A percentile compares a stretch with the other conserved stretches of the same genome.
Conservation (phyloP, 2,113 vertebrate species). For the Corydoras sp. region DNA sequence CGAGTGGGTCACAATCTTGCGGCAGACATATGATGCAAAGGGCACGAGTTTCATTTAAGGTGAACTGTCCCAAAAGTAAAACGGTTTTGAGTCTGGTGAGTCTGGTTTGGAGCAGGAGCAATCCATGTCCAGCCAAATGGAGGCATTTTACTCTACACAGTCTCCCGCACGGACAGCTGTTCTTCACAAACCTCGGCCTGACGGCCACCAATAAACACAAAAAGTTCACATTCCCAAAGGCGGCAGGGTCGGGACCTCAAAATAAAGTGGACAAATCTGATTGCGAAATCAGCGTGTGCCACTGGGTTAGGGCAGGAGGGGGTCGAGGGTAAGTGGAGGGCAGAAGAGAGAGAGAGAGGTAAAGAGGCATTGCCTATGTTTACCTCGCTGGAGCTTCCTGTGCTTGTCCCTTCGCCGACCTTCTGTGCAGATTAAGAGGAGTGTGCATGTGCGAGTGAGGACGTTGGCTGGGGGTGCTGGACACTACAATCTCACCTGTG, state of each 20-base stretch:
- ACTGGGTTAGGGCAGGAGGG: constrained; percentile 17
- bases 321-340: constrained; percentile 57
- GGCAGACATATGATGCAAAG: constrained; percentile 19
- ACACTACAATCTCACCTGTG: constrained; percentile 23
- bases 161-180: constrained; percentile 39
- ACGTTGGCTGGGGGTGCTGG: constrained; percentile 21
- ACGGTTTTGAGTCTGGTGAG: not conserved
- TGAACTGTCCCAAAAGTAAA: constrained; percentile 14
- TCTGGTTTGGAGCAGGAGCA: constrained; percentile 40
- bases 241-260: constrained; percentile 49
- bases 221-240: constrained; percentile 54
- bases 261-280: constrained; percentile 51
- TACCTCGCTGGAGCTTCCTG: constrained; percentile 49
- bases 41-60: constrained; percentile 35
- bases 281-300: constrained; percentile 43
- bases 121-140: constrained; percentile 43
- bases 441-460: constrained; percentile 4
- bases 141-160: constrained; percentile 34
- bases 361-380: constrained; percentile 45
- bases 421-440: constrained; percentile 18
- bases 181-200: constrained; percentile 37
- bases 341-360: constrained; percentile 39
- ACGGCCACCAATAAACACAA: constrained; percentile 52
- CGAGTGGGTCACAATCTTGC: not conserved
- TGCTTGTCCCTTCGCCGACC: constrained; percentile 62